Evolutionary conservation across 2,797 vertebrate species (phyloP).

Genomic region (Chelonia mydas): DNA sequence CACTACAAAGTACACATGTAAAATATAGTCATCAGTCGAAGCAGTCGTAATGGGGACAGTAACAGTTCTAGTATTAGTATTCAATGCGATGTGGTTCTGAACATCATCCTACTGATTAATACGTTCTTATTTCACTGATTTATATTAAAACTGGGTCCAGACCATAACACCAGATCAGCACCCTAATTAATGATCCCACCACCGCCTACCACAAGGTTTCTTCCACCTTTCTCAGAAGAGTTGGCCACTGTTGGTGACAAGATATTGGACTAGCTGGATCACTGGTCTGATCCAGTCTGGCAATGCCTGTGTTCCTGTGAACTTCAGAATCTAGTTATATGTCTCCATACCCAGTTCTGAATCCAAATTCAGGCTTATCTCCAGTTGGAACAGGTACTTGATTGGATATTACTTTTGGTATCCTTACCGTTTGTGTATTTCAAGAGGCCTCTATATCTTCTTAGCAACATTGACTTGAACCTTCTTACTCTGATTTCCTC

Average conservation of each 20-base stretch:
- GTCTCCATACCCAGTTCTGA: not conserved
- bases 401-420: slow-evolving; percentile 39
- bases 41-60: not conserved
- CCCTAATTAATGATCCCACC: not conserved
- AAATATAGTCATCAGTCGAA: not conserved
- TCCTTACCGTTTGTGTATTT: slow-evolving; percentile 52
- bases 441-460: slow-evolving; percentile 56
- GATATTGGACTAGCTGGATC: not conserved
- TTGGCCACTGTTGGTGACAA: not conserved
- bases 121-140: not conserved
- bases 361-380: slow-evolving; percentile 34
- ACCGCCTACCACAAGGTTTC: not conserved
- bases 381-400: slow-evolving; percentile 43
- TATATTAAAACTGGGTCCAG: not conserved
- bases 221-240: not conserved
- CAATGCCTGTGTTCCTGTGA: not conserved
- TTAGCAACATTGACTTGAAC: slow-evolving; percentile 52
- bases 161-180: not conserved
- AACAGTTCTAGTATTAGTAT: not conserved
- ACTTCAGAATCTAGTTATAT: not conserved
- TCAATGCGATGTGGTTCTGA: not conserved
- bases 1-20: not conserved
- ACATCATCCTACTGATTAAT: not conserved
- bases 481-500: slow-evolving; percentile 51
- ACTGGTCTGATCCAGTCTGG: not conserved